Evolutionary conservation across 2,797 vertebrate genomes (phyloP).

Genomic region (Rhabdophis nuchalis): DNA sequence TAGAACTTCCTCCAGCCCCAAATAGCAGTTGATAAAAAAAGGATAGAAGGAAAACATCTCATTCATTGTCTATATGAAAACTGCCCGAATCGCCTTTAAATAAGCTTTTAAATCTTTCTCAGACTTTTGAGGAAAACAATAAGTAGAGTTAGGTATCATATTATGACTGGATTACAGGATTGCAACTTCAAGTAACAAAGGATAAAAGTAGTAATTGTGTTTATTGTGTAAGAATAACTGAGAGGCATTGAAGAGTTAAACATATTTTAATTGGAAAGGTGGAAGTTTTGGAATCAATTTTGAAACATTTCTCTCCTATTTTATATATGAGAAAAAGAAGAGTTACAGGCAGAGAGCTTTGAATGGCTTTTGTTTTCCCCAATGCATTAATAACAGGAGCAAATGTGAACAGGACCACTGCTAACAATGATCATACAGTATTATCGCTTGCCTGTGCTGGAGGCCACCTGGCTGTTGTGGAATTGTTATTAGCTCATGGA

Average conservation of each 20-base stretch:
- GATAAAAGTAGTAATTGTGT: background rate
- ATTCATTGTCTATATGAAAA: background rate
- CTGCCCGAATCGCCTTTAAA: background rate
- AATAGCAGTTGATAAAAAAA: background rate
- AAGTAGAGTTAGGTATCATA: background rate
- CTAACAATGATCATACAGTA: constrained; percentile 80
- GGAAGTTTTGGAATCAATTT: background rate
- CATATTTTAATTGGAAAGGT: background rate
- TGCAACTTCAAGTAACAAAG: background rate
- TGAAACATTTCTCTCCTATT: background rate
- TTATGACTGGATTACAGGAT: background rate
- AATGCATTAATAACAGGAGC: constrained; percentile 64
- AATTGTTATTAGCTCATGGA: constrained; percentile 78
- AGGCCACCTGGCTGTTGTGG: constrained; percentile 78
- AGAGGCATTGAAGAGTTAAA: background rate
- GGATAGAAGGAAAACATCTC: background rate
- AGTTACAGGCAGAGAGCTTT: background rate
- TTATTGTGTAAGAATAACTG: background rate
- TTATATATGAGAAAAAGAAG: background rate
- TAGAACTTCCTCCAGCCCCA: background rate
- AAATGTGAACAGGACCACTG: constrained; percentile 79
- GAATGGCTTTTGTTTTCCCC: background rate
- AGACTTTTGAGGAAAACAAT: background rate
- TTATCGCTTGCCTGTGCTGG: constrained; percentile 79
- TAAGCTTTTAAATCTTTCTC: background rate